Conservation (phyloP, 2,113 vertebrate genomes). For the Paradisaea rubra region DNA sequence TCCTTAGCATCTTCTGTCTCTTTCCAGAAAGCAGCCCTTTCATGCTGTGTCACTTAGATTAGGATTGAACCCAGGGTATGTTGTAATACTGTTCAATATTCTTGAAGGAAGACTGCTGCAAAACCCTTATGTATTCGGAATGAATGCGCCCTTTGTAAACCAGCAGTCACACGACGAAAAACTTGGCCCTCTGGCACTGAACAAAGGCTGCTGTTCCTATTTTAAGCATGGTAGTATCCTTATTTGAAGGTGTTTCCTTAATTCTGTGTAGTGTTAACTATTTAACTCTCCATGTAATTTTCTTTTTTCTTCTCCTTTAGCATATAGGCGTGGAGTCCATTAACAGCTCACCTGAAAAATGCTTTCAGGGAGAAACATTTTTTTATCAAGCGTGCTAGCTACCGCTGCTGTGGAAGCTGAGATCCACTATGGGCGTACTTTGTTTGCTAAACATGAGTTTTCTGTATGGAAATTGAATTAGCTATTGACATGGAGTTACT, state of each 20-base stretch:
- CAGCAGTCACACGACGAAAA: background rate
- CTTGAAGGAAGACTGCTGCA: conserved; percentile 2
- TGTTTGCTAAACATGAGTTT: conserved; percentile 16
- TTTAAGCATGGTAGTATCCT: background rate
- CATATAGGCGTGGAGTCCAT: background rate
- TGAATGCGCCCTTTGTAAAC: conserved; percentile 32
- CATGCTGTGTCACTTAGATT: background rate
- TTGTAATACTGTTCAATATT: conserved; percentile 40
- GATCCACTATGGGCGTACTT: background rate
- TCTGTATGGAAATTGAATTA: conserved; percentile 6
- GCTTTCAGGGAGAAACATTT: background rate
- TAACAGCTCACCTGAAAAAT: background rate
- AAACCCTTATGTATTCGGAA: background rate
- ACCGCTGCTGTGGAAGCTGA: background rate
- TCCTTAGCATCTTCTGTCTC: background rate
- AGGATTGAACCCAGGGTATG: background rate
- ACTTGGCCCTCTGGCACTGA: background rate
- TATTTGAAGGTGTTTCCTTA: background rate
- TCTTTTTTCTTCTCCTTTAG: background rate
- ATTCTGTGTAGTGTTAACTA: background rate
- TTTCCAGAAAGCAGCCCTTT: background rate
- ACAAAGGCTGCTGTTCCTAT: background rate
- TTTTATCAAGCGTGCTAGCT: background rate
- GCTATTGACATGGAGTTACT: conserved; percentile 1
- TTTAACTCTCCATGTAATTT: background rate